A percentile compares a stretch with the other conserved stretches of the same genome.
Conservation (phyloP, 2,113 vertebrate species). For the Thomomys bottae region DNA sequence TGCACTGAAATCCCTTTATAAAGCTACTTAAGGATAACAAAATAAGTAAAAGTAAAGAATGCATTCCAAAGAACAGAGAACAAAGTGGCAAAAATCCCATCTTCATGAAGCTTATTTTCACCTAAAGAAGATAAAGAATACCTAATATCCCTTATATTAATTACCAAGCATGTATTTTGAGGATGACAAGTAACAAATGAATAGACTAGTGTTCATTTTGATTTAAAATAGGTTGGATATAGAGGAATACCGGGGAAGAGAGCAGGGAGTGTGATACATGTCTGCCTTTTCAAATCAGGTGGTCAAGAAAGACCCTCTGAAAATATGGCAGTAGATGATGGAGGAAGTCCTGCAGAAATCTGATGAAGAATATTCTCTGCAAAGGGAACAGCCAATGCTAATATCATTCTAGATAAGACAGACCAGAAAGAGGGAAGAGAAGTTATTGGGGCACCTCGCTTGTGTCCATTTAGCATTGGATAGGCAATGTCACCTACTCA, state of each 20-base stretch:
- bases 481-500: neutral
- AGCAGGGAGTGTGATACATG: too few relatives aligned
- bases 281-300: neutral
- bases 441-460: neutral
- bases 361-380: neutral
- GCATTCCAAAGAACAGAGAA: neutral
- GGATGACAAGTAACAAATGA: neutral
- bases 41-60: too few relatives aligned
- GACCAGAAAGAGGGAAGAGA: neutral
- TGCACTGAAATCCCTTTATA: too few relatives aligned
- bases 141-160: neutral
- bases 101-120: neutral
- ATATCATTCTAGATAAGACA: neutral
- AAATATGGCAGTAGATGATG: neutral
- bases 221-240: neutral
- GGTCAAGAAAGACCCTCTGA: neutral
- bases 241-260: neutral
- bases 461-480: neutral
- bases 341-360: neutral
- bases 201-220: neutral
- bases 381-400: neutral
- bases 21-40: too few relatives aligned
- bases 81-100: neutral
- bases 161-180: neutral
- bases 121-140: neutral